Conservation (phyloP, 2,113 vertebrate genomes). For the Ia io region DNA sequence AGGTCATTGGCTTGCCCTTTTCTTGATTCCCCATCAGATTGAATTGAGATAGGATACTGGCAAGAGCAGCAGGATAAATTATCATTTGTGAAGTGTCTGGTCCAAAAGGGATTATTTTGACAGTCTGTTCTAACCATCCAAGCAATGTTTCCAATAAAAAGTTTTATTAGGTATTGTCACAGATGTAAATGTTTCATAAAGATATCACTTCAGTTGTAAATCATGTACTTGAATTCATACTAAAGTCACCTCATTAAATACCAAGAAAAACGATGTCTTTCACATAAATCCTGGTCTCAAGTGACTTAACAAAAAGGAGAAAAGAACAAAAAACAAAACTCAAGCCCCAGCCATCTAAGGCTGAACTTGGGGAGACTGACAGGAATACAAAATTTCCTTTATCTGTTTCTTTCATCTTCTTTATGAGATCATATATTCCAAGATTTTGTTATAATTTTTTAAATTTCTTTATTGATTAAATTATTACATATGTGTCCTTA, state of each 20-base stretch:
- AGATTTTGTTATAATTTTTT: slow-evolving; percentile 7
- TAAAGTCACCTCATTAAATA: slow-evolving; percentile 64
- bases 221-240: slow-evolving; percentile 47
- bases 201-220: slow-evolving; percentile 52
- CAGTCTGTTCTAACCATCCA: slow-evolving; percentile 38
- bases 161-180: slow-evolving; percentile 66
- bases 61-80: not conserved
- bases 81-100: slow-evolving; percentile 15
- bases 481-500: no score
- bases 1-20: not conserved
- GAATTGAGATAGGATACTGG: not conserved
- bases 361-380: slow-evolving; percentile 29
- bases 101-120: slow-evolving; percentile 38
- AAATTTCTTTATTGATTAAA: no score
- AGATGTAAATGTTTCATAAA: slow-evolving; percentile 71
- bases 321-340: slow-evolving; percentile 20
- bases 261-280: slow-evolving; percentile 31
- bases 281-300: slow-evolving; percentile 38
- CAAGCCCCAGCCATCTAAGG: not conserved
- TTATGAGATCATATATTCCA: not conserved
- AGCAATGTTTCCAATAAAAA: slow-evolving; percentile 61
- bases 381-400: not conserved
- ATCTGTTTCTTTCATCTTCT: not conserved
- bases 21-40: not conserved
- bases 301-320: slow-evolving; percentile 21